These are phyloP conservation scores for Tribolium madens DNA, from an alignment of 1,140 invertebrate genomes.

Conservation along the genomic window DNA sequence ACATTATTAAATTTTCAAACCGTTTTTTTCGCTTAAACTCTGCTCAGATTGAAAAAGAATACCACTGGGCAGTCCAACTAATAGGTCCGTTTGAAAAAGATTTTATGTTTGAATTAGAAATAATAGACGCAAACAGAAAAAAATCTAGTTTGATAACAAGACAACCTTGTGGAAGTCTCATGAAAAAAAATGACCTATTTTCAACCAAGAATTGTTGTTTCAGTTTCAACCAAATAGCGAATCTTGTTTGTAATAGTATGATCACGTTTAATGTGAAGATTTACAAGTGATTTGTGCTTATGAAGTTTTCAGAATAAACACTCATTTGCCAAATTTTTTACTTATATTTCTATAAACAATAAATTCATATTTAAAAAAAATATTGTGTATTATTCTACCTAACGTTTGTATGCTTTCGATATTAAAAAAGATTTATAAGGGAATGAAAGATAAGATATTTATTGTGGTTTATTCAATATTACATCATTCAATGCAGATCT, in stretches of 20 bases:
- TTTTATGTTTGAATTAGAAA: not conserved
- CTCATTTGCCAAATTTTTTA: too few species aligned
- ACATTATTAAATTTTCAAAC: conserved; percentile 8
- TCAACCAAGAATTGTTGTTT: not conserved
- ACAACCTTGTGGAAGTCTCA: not conserved
- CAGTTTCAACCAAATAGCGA: not conserved
- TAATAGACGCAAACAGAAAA: not conserved
- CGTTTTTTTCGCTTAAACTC: not conserved
- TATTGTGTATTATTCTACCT: too few species aligned
- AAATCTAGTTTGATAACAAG: not conserved
- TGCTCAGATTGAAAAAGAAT: not conserved
- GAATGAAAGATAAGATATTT: not conserved
- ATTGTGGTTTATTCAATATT: conserved; percentile 29
- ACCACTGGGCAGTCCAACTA: not conserved
- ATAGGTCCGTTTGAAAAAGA: not conserved
- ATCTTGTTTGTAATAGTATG: not conserved
- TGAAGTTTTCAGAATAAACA: too few species aligned
- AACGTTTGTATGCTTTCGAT: too few species aligned
- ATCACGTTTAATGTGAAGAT: not conserved
- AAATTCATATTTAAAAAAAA: too few species aligned
- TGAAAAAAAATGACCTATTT: not conserved
- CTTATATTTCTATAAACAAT: too few species aligned
- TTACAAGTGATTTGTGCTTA: not conserved
- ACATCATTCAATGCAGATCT: conserved; percentile 43
- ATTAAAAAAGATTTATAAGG: not conserved